Evolutionary conservation across 2,797 vertebrate species (phyloP).

Genomic region (Sciurus vulgaris): DNA sequence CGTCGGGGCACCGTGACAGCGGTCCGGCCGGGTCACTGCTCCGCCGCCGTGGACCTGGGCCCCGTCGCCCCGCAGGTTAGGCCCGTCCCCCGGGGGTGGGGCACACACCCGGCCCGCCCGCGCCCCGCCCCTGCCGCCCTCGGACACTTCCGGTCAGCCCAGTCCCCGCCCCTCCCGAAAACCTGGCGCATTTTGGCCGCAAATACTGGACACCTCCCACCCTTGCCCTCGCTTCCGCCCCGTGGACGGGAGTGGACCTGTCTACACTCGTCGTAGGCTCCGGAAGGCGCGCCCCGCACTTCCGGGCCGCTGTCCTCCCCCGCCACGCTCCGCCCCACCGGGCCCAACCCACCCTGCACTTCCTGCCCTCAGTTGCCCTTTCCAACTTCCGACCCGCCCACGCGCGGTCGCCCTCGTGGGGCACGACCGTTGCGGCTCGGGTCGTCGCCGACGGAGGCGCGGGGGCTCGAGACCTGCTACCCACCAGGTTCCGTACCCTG

Average conservation of each 20-base stretch:
- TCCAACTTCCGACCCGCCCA: neutral
- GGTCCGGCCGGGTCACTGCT: too few relatives aligned
- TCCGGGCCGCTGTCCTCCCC: neutral
- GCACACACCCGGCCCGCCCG: too few relatives aligned
- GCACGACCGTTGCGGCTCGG: neutral
- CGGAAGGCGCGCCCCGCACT: neutral
- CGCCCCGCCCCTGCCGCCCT: too few relatives aligned
- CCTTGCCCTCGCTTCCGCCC: neutral
- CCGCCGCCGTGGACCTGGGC: too few relatives aligned
- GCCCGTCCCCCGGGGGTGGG: neutral
- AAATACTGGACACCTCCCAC: too few relatives aligned
- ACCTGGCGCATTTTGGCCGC: fast-evolving
- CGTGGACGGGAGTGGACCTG: fast-evolving
- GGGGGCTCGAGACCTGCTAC: neutral
- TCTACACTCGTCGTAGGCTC: fast-evolving
- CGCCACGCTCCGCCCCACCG: fast-evolving
- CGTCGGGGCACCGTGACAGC: too few relatives aligned
- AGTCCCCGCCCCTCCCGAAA: neutral
- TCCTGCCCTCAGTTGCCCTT: neutral
- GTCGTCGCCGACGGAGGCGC: neutral
- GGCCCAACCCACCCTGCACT: neutral
- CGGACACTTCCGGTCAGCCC: too few relatives aligned
- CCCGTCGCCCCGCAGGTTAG: neutral
- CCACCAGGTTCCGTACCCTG: neutral
- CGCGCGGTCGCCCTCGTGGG: neutral